These are phyloP conservation scores for Oryzias woworae DNA, from an alignment of 2,113 vertebrate species.

Conservation along the genomic window DNA sequence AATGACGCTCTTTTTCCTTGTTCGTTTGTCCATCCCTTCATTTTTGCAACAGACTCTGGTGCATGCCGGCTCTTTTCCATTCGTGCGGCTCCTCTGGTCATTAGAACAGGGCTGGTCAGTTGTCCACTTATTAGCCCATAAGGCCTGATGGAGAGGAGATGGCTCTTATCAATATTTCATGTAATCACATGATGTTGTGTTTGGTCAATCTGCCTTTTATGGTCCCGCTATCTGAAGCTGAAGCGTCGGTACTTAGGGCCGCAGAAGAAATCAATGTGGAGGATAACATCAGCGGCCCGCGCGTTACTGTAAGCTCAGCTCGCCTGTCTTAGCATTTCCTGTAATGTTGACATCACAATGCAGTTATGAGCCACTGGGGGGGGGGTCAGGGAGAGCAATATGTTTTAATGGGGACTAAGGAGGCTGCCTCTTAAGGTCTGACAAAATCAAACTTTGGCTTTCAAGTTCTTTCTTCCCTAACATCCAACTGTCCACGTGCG, in stretches of 20 bases:
- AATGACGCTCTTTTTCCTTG: no score
- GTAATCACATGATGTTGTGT: conserved; percentile 68
- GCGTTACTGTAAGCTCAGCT: conserved; percentile 74
- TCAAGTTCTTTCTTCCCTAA: background rate
- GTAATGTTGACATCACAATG: conserved; percentile 71
- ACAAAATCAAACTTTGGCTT: conserved; percentile 29
- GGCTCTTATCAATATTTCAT: conserved; percentile 76
- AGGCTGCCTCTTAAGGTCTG: conserved; percentile 23
- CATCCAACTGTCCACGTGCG: no score
- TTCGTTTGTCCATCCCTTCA: no score
- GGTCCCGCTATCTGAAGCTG: conserved; percentile 69
- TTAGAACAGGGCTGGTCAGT: conserved; percentile 54
- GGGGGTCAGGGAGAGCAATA: conserved; percentile 33
- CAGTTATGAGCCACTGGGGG: conserved; percentile 53
- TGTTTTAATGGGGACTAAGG: conserved; percentile 41
- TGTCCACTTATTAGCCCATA: conserved; percentile 63
- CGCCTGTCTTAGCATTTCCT: conserved; percentile 71
- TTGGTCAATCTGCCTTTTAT: conserved; percentile 73
- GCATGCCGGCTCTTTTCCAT: background rate
- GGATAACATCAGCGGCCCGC: conserved; percentile 70
- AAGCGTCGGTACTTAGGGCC: conserved; percentile 68
- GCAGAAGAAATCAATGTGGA: conserved; percentile 68
- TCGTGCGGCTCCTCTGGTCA: conserved; percentile 34
- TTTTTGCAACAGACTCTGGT: no score
- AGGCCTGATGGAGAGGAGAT: conserved; percentile 68